Conservation (phyloP, 2,888 invertebrate genomes). For the Ypsolopha scabrella region DNA sequence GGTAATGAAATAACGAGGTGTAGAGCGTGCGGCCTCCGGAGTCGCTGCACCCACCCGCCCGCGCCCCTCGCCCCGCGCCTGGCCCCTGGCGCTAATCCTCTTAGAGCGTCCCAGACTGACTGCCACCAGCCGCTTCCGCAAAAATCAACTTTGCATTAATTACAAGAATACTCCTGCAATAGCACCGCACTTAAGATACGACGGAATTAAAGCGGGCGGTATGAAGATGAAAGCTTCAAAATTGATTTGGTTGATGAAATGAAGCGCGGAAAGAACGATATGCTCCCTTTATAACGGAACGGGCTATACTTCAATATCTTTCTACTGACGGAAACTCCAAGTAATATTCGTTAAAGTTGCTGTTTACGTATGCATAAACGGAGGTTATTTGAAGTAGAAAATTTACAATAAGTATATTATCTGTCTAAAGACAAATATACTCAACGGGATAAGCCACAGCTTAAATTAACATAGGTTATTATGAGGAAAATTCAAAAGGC, state of each 20-base stretch:
- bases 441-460: slow-evolving; percentile 24
- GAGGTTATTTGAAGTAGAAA: no score
- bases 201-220: background rate
- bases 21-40: background rate
- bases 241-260: no score
- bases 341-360: no score
- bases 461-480: slow-evolving; percentile 24
- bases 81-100: slow-evolving; percentile 12
- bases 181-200: slow-evolving; percentile 4
- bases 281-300: no score
- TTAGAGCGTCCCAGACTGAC: slow-evolving; percentile 8
- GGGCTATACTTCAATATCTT: no score
- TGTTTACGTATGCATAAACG: no score
- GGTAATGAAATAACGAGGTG: slow-evolving; percentile 18
- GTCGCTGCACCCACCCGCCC: slow-evolving; percentile 6
- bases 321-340: no score
- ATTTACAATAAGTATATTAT: background rate
- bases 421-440: slow-evolving; percentile 25
- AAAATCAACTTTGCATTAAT: slow-evolving; percentile 7
- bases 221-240: no score
- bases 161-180: slow-evolving; percentile 4
- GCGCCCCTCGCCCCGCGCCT: slow-evolving; percentile 6
- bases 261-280: no score
- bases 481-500: slow-evolving; percentile 46
- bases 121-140: slow-evolving; percentile 5